Evolutionary conservation across 2,888 invertebrate genomes (phyloP), one percentile per base, ranked within the genome.

Genomic region (Spicauda simplicius): DNA sequence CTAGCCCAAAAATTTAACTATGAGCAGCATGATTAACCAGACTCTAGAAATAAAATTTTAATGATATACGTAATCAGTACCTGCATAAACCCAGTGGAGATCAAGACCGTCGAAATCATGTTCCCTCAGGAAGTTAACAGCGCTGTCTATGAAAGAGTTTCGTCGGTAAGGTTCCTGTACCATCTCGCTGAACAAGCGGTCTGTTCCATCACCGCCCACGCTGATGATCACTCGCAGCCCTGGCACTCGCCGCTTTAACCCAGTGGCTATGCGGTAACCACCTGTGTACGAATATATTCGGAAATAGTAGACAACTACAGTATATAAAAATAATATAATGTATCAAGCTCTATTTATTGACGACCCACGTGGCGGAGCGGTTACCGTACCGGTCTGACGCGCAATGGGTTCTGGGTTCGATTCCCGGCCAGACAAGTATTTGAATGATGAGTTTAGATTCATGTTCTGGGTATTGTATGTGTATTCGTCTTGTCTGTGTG

Each of bases 91-190:
- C 96, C 96, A 97, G 76, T 97, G 96, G 5, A 97, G 90, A 78
- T 97, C 97, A 12, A 97, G 86, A 0, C 98, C 98, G 81, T 98
- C 97, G 77, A 98, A 97, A 67, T 95, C 94, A 74, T 96, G 94
- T 68, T 95, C 93, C 67, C 94, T 93, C 59, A 97, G 80, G 76
- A 96, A 96, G 54, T 88, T 87, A 0, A 96, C 81, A 0, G 95
- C 94, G 52, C 96, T 96, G 48, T 94, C 89, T 16, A 95, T 94
- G 78, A 97, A 96, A 73, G 91, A 91, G 58, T 93, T 88, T 37
- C 95, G 84, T 52, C 93, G 88, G 18, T 83, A 84, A 4, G 94
- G 90, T 68, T 93, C 93, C 70, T 94, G 93, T 0, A 95, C 95
- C 87, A 97, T 91, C 71, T 93, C 93, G 68, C 95, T 94, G 77